Percentiles rank a stretch among this genome's conserved stretches.
These are phyloP conservation scores for Protonemura montana DNA, from an alignment of 2,888 invertebrate species.

Conservation along the genomic window DNA sequence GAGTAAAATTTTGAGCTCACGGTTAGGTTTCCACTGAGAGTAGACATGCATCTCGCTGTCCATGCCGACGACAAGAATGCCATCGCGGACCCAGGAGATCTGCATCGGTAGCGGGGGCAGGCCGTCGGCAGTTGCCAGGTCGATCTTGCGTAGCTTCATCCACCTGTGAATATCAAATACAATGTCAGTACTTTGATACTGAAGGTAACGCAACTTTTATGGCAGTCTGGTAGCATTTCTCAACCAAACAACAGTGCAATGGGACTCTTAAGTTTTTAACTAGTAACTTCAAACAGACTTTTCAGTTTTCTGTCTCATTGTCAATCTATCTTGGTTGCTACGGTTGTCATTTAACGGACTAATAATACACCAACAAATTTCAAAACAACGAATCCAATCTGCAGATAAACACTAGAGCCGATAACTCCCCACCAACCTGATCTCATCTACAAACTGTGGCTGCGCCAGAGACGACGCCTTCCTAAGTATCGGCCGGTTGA, in stretches of 20 bases:
- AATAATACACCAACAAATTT: too few species aligned
- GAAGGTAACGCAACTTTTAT: too few species aligned
- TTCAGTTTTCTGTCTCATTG: too few species aligned
- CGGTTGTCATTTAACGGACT: too few species aligned
- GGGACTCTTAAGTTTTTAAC: too few species aligned
- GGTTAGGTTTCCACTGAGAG: constrained; percentile 93
- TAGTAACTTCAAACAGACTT: too few species aligned
- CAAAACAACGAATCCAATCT: too few species aligned
- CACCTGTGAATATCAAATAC: constrained; percentile 62
- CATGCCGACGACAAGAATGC: constrained; percentile 98
- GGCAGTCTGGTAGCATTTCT: too few species aligned
- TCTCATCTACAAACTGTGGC: constrained; percentile 88
- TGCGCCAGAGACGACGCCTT: constrained; percentile 92
- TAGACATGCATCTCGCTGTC: constrained; percentile 99
- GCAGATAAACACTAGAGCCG: too few species aligned
- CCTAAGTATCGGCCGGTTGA: constrained; percentile 83
- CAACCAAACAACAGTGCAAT: too few species aligned
- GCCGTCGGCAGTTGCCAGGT: constrained; percentile 92
- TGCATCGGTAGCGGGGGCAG: constrained; percentile 97
- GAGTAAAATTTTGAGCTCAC: constrained; percentile 51
- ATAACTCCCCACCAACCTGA: constrained; percentile 62
- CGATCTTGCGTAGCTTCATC: constrained; percentile 94
- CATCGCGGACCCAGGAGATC: constrained; percentile 98
- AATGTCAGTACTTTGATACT: neutral
- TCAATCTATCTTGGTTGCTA: too few species aligned